Evolutionary conservation across 1,140 invertebrate genomes (phyloP), one percentile per base, ranked within the genome.

Genomic region (Neodiprion fabricii): DNA sequence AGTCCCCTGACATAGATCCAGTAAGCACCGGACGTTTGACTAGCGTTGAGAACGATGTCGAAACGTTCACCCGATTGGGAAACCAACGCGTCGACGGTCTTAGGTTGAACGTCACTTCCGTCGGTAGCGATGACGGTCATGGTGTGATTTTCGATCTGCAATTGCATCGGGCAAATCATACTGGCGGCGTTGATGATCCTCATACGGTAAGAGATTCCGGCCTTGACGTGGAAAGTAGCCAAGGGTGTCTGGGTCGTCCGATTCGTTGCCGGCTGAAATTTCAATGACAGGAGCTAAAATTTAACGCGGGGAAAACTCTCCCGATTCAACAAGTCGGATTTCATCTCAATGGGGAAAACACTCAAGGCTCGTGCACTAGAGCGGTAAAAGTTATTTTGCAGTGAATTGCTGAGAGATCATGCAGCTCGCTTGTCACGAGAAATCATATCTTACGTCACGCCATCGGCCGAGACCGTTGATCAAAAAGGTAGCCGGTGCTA

Each of bases 391-490:
- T 40, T 40, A 5, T 40, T 40, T 40, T 5, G 28, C 28, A 40
- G 28, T 40, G 28, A 40, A 40, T 1, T 40, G 28, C 5, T 40
- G 28, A 5, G 0, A 40, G 28, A 40, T 40, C 28, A 40, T 40
- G 28, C 28, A 40, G 53, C n/a, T 17, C 53, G 11, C 11, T 12
- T 61, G 4, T 9, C 53, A 12, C 53, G n/a, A 61, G 53, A 61
- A 17, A 61, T 47, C 3, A 10, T 75, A 77, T 61, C 67, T 75
- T 72, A 84, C 80, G 72, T 84, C 81, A 28, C 86, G 66, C 72
- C 82, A 84, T 47, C 85, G 83, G 14, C 89, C 90, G 49, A 77
- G 81, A 21, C 91, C 91, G 78, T 92, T 92, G 71, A 92, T 89
- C 9, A 92, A 82, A 28, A 91, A 82, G 14, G 85, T 88, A 49